These are phyloP conservation scores for Phymanthus crucifer DNA, from an alignment of 92 coral and sea anemone genomes.

Conservation along the genomic window DNA sequence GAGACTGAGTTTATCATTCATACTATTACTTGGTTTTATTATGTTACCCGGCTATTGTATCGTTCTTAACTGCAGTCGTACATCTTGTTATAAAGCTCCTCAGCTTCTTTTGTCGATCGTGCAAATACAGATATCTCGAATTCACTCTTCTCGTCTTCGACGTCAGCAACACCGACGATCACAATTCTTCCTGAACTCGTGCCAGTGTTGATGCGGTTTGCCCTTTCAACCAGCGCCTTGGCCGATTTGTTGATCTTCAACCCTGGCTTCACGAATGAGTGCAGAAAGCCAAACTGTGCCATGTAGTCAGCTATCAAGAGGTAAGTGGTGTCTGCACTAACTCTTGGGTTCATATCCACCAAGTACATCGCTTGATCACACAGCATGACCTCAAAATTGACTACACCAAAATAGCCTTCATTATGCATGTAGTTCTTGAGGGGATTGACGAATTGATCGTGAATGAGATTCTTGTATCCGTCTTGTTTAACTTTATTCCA, in stretches of 20 bases:
- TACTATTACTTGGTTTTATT: too few relatives aligned
- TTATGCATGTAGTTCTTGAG: conserved; percentile 33
- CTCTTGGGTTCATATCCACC: conserved; percentile 49
- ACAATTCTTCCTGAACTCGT: not conserved
- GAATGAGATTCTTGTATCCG: conserved; percentile 14
- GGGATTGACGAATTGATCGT: conserved; percentile 51
- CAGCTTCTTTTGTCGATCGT: not conserved
- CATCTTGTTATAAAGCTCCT: not conserved
- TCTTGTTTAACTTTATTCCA: conserved; percentile 31
- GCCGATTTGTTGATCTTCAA: conserved; percentile 9
- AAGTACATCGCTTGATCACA: conserved; percentile 42
- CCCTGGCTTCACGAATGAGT: conserved; percentile 8
- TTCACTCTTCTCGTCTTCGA: not conserved
- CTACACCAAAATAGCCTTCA: conserved; percentile 52
- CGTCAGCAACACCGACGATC: not conserved
- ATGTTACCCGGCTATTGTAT: too few relatives aligned
- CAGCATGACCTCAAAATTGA: conserved; percentile 39
- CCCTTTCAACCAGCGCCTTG: conserved; percentile 19
- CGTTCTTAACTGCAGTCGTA: too few relatives aligned
- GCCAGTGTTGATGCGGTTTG: conserved; percentile 26
- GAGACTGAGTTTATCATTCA: too few relatives aligned
- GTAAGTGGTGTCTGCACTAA: conserved; percentile 52
- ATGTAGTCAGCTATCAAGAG: conserved; percentile 43
- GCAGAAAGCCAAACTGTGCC: conserved; percentile 25
- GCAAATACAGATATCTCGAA: conserved; percentile 1